Evolutionary conservation across 2,113 vertebrate genomes (phyloP), one percentile per base, ranked within the genome.

Genomic region (Progne subis): DNA sequence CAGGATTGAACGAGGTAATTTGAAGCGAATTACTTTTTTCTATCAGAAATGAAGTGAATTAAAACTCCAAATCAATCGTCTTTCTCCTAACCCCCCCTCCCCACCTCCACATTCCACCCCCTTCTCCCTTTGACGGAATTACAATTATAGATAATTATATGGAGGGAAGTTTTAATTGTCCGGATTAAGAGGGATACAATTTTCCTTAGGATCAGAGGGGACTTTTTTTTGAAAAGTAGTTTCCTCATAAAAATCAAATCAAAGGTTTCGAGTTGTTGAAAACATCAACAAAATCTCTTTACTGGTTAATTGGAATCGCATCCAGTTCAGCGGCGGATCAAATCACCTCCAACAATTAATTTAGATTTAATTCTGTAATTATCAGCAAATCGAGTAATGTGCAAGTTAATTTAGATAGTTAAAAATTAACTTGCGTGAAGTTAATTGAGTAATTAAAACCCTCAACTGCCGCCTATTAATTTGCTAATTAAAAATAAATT

Each of bases 361-460:
- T 99, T 99, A 99, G 99, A 99, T 99, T 99, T 99, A 99, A 99
- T 99, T 99, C 99, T 99, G 99, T 99, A 99, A 99, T 99, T 99
- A 99, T 99, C 99, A 99, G 99, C 99, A 99, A 99, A 99, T 99
- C 99, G 99, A 99, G 99, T 99, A 99, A 99, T 99, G 99, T 99
- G 99, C 99, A 99, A 99, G 99, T 99, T 99, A 99, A 99, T 99
- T 99, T 99, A 99, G 99, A 99, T 99, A 99, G 99, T 99, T 99
- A 99, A 99, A 99, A 99, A 99, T 99, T 99, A 99, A 99, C 99
- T 99, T 99, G 99, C 99, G 98, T 99, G 99, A 99, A 99, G 99
- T 99, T 99, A 99, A 99, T 99, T 99, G 99, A 99, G 99, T 99
- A 99, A 99, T 99, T 99, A 99, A 99, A 99, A 99, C 99, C 99